These are phyloP conservation scores for Drosophila nigricruria DNA, from an alignment of 2,888 invertebrate genomes.

Conservation along the genomic window DNA sequence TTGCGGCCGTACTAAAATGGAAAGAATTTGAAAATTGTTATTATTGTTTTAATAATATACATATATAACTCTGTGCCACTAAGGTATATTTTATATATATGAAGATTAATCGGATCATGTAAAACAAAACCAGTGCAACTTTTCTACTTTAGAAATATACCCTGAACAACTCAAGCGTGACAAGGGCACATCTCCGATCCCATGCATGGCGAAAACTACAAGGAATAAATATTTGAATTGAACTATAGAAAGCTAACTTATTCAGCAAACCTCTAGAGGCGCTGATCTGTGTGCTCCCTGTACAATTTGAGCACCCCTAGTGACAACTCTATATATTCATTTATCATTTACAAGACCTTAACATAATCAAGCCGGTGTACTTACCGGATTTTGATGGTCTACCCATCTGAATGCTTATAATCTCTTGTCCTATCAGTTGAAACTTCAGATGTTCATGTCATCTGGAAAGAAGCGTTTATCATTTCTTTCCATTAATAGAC, in stretches of 20 bases:
- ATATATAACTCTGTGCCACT: neutral
- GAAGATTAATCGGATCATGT: neutral
- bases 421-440: neutral
- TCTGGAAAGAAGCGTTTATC: constrained; percentile 10
- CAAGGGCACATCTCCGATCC: neutral
- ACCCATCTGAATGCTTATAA: constrained; percentile 5
- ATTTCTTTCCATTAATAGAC: constrained; percentile 11
- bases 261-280: neutral
- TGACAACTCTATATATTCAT: neutral
- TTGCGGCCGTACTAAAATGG: constrained; percentile 91
- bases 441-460: constrained; percentile 6
- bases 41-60: no score
- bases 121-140: neutral
- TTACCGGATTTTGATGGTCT: constrained; percentile 9
- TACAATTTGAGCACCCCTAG: neutral
- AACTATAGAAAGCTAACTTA: neutral
- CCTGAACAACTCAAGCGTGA: neutral
- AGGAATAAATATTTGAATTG: neutral
- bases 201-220: neutral
- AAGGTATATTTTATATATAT: neutral
- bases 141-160: neutral
- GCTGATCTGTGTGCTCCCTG: neutral
- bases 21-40: neutral
- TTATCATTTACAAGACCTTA: neutral
- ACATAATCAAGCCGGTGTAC: constrained; percentile 5